Conservation (phyloP, 2,113 vertebrate species). For the Micromys minutus region DNA sequence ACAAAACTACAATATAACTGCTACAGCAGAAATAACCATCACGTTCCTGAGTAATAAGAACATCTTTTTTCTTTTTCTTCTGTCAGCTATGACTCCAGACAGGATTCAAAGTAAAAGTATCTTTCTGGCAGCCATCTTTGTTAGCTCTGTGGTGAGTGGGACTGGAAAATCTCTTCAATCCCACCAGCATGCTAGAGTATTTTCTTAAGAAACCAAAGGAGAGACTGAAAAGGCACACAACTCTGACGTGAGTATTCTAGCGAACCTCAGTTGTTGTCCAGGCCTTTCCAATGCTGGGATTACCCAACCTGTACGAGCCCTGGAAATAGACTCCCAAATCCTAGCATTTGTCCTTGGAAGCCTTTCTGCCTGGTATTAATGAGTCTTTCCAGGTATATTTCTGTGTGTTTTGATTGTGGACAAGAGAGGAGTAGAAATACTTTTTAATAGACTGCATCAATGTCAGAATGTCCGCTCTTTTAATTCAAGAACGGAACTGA, state of each 20-base stretch:
- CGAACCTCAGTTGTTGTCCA: neutral
- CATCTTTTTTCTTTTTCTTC: too few species aligned
- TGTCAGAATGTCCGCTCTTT: neutral
- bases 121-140: neutral
- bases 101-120: neutral
- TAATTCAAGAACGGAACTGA: neutral
- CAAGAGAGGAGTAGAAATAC: neutral
- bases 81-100: too few species aligned
- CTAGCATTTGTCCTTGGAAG: neutral
- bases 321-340: neutral
- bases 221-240: neutral
- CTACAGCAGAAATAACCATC: neutral
- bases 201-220: neutral
- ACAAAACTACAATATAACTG: constrained; percentile 28
- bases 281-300: neutral
- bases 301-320: neutral
- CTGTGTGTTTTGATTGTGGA: neutral
- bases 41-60: constrained; percentile 1
- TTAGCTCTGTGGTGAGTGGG: neutral
- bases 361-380: neutral
- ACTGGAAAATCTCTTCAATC: neutral
- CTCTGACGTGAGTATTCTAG: neutral
- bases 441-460: neutral
- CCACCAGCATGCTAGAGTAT: neutral
- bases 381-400: neutral